A percentile compares a stretch with the other conserved stretches of the same genome.
Evolutionary conservation across 2,888 invertebrate species (phyloP).

Genomic region (Carcina quercana): DNA sequence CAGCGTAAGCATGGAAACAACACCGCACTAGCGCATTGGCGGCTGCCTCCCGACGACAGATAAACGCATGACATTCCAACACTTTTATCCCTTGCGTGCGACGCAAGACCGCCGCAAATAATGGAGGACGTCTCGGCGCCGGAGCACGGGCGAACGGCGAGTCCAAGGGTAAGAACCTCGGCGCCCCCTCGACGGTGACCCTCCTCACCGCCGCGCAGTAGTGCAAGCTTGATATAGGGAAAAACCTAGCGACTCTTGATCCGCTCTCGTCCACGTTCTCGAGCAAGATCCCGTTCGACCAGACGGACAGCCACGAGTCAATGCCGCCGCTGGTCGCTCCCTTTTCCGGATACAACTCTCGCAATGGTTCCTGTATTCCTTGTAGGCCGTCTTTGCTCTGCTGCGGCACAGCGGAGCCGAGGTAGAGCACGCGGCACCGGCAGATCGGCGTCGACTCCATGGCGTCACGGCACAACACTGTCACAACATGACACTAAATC

Average conservation of each 20-base stretch:
- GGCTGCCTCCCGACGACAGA: slow-evolving; percentile 96
- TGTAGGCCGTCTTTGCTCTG: slow-evolving; percentile 98
- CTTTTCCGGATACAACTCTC: slow-evolving; percentile 96
- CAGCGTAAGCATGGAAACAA: slow-evolving; percentile 98
- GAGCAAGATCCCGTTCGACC: slow-evolving; percentile 95
- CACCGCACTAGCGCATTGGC: slow-evolving; percentile 98
- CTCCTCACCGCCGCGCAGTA: slow-evolving; percentile 97
- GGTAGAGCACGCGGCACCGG: slow-evolving; percentile 95
- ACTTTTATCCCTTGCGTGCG: slow-evolving; percentile 98
- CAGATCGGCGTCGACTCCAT: slow-evolving; percentile 94
- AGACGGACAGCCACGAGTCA: slow-evolving; percentile 97
- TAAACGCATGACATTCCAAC: slow-evolving; percentile 98
- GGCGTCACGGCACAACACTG: slow-evolving; percentile 61
- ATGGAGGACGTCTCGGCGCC: slow-evolving; percentile 94
- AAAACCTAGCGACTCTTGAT: slow-evolving; percentile 94
- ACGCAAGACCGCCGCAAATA: slow-evolving; percentile 96
- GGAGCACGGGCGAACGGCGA: slow-evolving; percentile 96
- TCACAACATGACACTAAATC: slow-evolving; percentile 64
- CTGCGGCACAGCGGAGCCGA: slow-evolving; percentile 97
- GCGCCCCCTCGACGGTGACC: slow-evolving; percentile 83
- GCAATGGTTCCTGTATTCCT: slow-evolving; percentile 96
- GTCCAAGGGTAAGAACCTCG: slow-evolving; percentile 94
- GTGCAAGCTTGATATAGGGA: slow-evolving; percentile 95
- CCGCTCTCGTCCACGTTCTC: slow-evolving; percentile 98
- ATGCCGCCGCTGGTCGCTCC: slow-evolving; percentile 93